Percentiles rank a stretch among this genome's conserved stretches.
These are phyloP conservation scores for Dinoponera quadriceps DNA, from an alignment of 1,140 invertebrate genomes.

Conservation along the genomic window DNA sequence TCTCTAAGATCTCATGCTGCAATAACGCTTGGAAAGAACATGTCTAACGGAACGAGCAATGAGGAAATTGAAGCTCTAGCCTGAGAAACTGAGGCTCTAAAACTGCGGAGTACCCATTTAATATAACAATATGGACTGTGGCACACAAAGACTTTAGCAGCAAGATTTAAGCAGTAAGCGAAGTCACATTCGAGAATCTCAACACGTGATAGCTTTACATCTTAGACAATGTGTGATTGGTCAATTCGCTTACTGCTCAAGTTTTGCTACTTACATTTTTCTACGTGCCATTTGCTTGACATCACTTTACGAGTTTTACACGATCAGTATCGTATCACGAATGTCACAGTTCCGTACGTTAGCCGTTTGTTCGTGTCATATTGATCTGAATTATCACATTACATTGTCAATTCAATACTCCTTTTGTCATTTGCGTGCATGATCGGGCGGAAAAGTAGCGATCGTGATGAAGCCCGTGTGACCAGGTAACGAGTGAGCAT, in stretches of 20 bases:
- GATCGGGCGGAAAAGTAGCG: conserved; percentile 91
- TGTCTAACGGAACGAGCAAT: no score
- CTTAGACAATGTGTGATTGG: no score
- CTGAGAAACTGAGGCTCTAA: no score
- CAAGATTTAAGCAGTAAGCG: no score
- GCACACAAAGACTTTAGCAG: no score
- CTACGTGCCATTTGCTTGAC: neutral
- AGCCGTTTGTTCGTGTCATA: neutral
- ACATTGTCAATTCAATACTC: neutral
- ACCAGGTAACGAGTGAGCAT: conserved; percentile 91
- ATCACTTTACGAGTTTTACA: neutral
- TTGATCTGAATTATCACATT: conserved; percentile 20
- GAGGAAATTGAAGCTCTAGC: no score
- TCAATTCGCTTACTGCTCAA: neutral
- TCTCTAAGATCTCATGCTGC: neutral
- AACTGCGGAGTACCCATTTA: neutral
- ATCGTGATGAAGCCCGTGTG: conserved; percentile 98
- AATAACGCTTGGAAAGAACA: no score
- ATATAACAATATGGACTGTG: neutral
- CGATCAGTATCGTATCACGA: neutral
- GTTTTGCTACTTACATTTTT: neutral
- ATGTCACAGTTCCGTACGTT: neutral
- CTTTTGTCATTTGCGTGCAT: conserved; percentile 69
- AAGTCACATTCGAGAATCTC: no score
- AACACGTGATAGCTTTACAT: no score